A percentile compares a stretch with the other conserved stretches of the same genome.
Evolutionary conservation across 2,797 vertebrate genomes (phyloP).

Genomic region (Cichlasoma orientale): DNA sequence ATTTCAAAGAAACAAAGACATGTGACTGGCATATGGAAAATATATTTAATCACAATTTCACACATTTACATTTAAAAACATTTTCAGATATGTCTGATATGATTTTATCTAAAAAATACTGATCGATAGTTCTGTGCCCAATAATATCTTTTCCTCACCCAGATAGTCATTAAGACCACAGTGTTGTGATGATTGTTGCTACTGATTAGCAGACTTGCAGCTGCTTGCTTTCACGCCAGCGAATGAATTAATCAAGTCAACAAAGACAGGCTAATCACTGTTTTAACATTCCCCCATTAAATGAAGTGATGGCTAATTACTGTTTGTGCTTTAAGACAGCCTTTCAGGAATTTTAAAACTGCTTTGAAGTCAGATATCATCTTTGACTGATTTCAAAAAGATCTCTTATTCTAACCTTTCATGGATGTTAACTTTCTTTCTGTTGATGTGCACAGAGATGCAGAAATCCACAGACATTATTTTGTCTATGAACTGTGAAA

Average conservation of each 20-base stretch:
- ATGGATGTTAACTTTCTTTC: conserved; percentile 5
- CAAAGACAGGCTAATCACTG: conserved; percentile 77
- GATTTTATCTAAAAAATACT: neutral
- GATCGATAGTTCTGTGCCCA: conserved; percentile 10
- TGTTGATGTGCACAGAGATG: conserved; percentile 1
- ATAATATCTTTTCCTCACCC: conserved; percentile 24
- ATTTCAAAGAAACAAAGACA: conserved; percentile 1
- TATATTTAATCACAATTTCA: neutral
- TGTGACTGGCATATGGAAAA: neutral
- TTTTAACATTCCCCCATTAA: conserved; percentile 76
- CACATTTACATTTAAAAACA: neutral
- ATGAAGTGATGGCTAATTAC: conserved; percentile 71
- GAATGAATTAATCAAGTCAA: conserved; percentile 74
- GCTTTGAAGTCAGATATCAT: conserved; percentile 39
- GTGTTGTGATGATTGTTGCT: conserved; percentile 62
- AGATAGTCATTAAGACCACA: conserved; percentile 43
- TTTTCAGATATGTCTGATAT: neutral
- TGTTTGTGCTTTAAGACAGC: conserved; percentile 51
- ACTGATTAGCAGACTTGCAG: conserved; percentile 75
- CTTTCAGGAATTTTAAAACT: conserved; percentile 44
- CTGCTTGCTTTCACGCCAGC: conserved; percentile 66
- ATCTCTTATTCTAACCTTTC: conserved; percentile 9
- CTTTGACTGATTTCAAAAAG: conserved; percentile 28
- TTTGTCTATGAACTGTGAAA: neutral
- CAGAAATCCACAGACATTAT: neutral